Conservation (phyloP, 2,797 vertebrate species). For the Microctenopoma steveboyesi region DNA sequence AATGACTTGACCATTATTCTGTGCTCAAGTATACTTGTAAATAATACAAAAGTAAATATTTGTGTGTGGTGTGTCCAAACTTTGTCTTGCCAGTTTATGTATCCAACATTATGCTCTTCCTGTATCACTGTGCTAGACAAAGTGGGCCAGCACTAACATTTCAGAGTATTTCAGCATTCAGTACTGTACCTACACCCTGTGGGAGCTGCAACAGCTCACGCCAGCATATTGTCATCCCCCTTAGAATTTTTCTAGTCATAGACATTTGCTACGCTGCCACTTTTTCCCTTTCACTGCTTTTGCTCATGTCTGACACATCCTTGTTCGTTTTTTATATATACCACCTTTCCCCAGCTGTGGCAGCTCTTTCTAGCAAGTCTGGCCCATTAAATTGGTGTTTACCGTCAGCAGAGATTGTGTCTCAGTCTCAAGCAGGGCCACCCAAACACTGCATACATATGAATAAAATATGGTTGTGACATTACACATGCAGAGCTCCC, state of each 20-base stretch:
- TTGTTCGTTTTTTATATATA: conserved; percentile 81
- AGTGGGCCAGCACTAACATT: conserved; percentile 56
- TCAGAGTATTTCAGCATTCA: conserved; percentile 65
- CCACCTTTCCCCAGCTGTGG: conserved; percentile 61
- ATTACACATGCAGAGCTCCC: conserved; percentile 53
- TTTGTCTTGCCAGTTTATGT: conserved; percentile 4
- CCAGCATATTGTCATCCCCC: conserved; percentile 71
- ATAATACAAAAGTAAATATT: too few relatives aligned
- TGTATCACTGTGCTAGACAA: conserved; percentile 48
- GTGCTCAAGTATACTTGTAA: too few relatives aligned
- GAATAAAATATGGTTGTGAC: conserved; percentile 76
- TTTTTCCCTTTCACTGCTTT: conserved; percentile 67
- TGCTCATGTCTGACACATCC: conserved; percentile 70
- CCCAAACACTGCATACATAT: conserved; percentile 64
- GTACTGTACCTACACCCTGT: conserved; percentile 56
- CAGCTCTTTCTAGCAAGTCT: conserved; percentile 61
- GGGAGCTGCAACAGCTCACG: conserved; percentile 63
- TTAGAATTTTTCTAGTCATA: conserved; percentile 62
- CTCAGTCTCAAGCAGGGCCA: conserved; percentile 60
- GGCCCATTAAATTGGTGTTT: conserved; percentile 78
- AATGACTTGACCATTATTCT: too few relatives aligned
- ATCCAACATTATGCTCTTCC: conserved; percentile 38
- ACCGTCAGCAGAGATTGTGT: conserved; percentile 71
- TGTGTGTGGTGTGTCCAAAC: too few relatives aligned
- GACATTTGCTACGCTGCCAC: conserved; percentile 67